A percentile compares a stretch with the other conserved stretches of the same genome.
These are phyloP conservation scores for Trematocara unimaculatum DNA, from an alignment of 2,113 vertebrate species.

Conservation along the genomic window DNA sequence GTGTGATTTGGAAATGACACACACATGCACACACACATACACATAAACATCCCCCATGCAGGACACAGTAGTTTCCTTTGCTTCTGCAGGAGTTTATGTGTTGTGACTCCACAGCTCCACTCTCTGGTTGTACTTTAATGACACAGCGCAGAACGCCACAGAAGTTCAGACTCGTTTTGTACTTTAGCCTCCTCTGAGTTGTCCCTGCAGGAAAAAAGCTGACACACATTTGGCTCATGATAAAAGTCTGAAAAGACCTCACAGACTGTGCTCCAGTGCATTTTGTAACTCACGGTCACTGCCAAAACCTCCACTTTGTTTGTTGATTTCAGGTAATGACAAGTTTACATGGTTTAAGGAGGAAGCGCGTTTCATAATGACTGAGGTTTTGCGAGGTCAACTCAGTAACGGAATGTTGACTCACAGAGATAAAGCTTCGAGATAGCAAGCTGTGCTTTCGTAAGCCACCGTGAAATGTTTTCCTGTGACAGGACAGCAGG, in stretches of 20 bases:
- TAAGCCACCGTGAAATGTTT: background rate
- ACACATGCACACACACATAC: background rate
- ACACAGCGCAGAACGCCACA: background rate
- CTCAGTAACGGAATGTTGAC: background rate
- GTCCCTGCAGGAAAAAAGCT: background rate
- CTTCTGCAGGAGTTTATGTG: background rate
- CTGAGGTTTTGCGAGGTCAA: background rate
- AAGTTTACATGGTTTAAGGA: background rate
- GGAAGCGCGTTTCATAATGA: background rate
- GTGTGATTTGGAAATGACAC: background rate
- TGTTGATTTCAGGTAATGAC: background rate
- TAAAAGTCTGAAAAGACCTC: background rate
- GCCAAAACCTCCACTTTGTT: background rate
- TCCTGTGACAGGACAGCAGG: background rate
- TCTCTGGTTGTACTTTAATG: constrained; percentile 6
- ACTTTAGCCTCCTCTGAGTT: background rate
- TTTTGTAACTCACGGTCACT: background rate
- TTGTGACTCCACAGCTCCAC: constrained; percentile 24
- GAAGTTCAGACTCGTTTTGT: background rate
- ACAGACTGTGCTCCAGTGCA: background rate
- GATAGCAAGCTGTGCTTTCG: background rate
- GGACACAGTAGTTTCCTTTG: background rate
- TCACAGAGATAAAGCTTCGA: background rate
- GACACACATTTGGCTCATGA: background rate
- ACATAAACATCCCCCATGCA: background rate